Conservation (phyloP, 2,797 vertebrate genomes). For the Selene dorsalis region DNA sequence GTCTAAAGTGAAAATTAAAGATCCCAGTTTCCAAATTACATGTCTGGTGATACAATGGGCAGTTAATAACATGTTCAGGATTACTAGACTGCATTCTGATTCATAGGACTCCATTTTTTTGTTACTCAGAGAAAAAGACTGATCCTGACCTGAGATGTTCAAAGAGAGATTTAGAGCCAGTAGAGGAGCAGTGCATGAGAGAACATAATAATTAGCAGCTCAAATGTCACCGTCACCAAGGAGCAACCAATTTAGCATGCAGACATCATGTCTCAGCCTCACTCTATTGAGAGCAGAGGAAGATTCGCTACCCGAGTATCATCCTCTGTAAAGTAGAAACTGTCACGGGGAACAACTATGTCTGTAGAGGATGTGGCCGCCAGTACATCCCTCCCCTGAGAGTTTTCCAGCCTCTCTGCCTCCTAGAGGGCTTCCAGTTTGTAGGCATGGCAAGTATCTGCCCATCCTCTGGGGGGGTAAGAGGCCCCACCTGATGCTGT, state of each 20-base stretch:
- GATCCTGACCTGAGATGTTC: conserved; percentile 70
- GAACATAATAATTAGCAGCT: conserved; percentile 79
- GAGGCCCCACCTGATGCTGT: conserved; percentile 66
- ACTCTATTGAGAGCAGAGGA: conserved; percentile 39
- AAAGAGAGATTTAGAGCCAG: conserved; percentile 62
- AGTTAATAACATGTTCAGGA: conserved; percentile 71
- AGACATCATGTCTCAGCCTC: conserved; percentile 53
- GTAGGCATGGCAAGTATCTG: conserved; percentile 59
- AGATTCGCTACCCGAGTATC: conserved; percentile 20
- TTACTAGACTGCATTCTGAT: conserved; percentile 58
- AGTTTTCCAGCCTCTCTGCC: conserved; percentile 41
- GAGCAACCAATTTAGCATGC: conserved; percentile 67
- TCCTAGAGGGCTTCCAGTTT: conserved; percentile 61
- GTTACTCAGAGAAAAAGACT: conserved; percentile 34
- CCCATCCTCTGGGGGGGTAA: conserved; percentile 49
- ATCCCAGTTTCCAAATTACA: conserved; percentile 58
- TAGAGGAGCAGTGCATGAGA: conserved; percentile 66
- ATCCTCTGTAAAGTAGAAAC: conserved; percentile 34
- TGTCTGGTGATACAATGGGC: conserved; percentile 62
- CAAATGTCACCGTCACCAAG: conserved; percentile 75
- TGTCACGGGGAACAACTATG: conserved; percentile 47
- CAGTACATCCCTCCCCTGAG: conserved; percentile 48
- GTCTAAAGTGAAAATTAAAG: conserved; percentile 65
- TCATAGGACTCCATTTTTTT: conserved; percentile 61
- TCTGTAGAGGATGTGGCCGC: conserved; percentile 60